A percentile compares a stretch with the other conserved stretches of the same genome.
Evolutionary conservation across 2,888 invertebrate genomes (phyloP).

Genomic region (Drosophila fulvimacula): DNA sequence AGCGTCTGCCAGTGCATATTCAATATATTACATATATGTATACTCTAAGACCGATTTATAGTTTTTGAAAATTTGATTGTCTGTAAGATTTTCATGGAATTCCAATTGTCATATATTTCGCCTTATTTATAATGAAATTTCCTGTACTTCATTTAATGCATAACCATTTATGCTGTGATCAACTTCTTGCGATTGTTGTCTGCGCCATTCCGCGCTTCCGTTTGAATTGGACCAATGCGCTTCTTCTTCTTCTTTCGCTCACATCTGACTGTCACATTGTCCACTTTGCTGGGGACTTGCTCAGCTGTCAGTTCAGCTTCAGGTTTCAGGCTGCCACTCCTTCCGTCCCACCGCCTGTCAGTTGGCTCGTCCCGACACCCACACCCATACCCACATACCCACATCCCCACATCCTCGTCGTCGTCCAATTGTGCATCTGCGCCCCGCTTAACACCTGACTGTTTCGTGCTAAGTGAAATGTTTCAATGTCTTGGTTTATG

Average conservation of each 20-base stretch:
- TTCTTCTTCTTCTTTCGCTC: slow-evolving; percentile 28
- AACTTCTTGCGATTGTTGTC: slow-evolving; percentile 30
- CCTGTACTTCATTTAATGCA: slow-evolving; percentile 8
- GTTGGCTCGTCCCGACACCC: background rate
- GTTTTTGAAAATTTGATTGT: too few relatives aligned
- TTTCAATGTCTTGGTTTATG: slow-evolving; percentile 78
- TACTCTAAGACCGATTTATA: too few relatives aligned
- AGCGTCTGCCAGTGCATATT: too few relatives aligned
- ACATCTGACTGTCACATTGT: slow-evolving; percentile 59
- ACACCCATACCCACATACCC: background rate
- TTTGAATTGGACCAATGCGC: slow-evolving; percentile 37
- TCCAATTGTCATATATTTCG: background rate
- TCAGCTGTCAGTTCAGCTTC: slow-evolving; percentile 54
- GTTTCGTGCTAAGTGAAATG: slow-evolving; percentile 72
- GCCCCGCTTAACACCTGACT: slow-evolving; percentile 64
- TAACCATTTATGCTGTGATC: slow-evolving; percentile 35
- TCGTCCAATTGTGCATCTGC: slow-evolving; percentile 10
- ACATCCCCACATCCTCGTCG: background rate
- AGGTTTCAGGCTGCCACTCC: slow-evolving; percentile 4
- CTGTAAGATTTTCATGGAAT: background rate
- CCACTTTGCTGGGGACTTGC: slow-evolving; percentile 58
- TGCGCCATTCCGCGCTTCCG: slow-evolving; percentile 10
- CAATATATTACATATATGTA: too few relatives aligned
- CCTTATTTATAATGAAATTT: background rate
- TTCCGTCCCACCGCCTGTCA: slow-evolving; percentile 5